Base-by-base conservation (phyloP, 2,888 invertebrate species). In the Uropetala carovei region DNA sequence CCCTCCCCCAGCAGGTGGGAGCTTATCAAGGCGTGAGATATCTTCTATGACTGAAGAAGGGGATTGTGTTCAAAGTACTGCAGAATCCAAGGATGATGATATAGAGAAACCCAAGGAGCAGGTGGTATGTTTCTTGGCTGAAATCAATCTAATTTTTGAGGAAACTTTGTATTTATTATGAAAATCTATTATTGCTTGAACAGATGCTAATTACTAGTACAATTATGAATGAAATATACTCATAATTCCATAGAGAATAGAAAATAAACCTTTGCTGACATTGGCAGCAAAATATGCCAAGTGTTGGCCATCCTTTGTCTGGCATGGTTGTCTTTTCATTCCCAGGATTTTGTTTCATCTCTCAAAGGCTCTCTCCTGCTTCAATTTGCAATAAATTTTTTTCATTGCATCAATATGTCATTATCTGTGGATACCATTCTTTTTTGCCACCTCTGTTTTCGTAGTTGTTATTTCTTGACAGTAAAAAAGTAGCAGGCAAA, bases 21-120 rank as follows among this genome's bases (percentile, higher is more conserved):
- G 89, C n/a, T 68, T 89, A 89, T 89, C 68, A 18, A 64, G 89
- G n/a, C 64, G 64, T 56, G 89, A 89, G n/a, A n/a, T 89, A 43
- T 58, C 89, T n/a, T 89, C 68, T 5, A 43, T 68, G 30, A 64
- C 60, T 11, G 89, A 89, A 11, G 89, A 89, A 64, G n/a, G 60
- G 13, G 89, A 43, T n/a, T 89, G 89, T n/a, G n/a, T 89, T 89
- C 89, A 60, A 43, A 89, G 89, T 43, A 64, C 56, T 43, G 64
- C 64, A 30, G 89, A 89, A 68, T 89, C 89, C 2, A 64, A 64
- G 68, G 89, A 89, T 64, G 64, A 64, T 89, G 60, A 13, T 9
- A 43, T 64, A n/a, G 68, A 64, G 13, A 58, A 89, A 68, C 43
- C 64, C 43, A 64, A 64, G 8, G 89, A 89, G 30, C 89, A 89